Base-by-base conservation (phyloP, 2,113 vertebrate genomes). In the Helogale parvula region DNA sequence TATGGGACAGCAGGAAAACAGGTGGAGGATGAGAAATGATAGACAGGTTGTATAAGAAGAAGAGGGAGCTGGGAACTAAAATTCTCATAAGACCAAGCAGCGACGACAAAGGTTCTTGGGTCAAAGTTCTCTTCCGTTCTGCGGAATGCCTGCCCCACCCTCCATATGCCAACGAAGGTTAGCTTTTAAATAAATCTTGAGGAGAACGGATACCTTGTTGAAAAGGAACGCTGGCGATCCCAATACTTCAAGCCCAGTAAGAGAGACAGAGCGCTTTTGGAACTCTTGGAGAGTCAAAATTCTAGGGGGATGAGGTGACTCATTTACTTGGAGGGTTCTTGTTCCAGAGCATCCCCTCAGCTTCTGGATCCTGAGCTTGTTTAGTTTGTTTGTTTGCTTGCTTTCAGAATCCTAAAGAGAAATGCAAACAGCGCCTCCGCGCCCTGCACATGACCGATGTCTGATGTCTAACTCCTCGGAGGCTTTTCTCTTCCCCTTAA, bases 241-340 rank as follows among this genome's bases (percentile, higher is more conserved):
- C 96, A 74, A 63, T 71, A 65, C 74, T 97, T 91, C 3, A 97
- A 88, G 63, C 96, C 98, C 9, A 98, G 41, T 54, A 97, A 88
- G 57, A 96, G 95, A 74, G 93, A 96, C 17, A 98, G 81, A 79
- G 93, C 60, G 19, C 3, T 97, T 94, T 25, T 80, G 95, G 94
- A 99, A 98, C 69, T 98, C 98, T n/a, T 98, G 96, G 2, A 98
- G 96, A 25, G 52, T 96, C 90, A 98, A 92, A 16, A 87, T 97
- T 35, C 96, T 5, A 21, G 33, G 57, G 27, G 76, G 83, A 57
- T 25, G 57, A 38, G 14, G 14, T n/a, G 23, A 41, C 60, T 63
- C 19, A 3, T 84, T 69, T 15, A 27, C 77, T n/a, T 11, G 29
- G 41, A 21, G 23, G 66, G 17, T 27, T 66, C 57, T 25, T 60